These are phyloP conservation scores for Drosophila peninsularis DNA, from an alignment of 2,888 invertebrate species.

Conservation along the genomic window DNA sequence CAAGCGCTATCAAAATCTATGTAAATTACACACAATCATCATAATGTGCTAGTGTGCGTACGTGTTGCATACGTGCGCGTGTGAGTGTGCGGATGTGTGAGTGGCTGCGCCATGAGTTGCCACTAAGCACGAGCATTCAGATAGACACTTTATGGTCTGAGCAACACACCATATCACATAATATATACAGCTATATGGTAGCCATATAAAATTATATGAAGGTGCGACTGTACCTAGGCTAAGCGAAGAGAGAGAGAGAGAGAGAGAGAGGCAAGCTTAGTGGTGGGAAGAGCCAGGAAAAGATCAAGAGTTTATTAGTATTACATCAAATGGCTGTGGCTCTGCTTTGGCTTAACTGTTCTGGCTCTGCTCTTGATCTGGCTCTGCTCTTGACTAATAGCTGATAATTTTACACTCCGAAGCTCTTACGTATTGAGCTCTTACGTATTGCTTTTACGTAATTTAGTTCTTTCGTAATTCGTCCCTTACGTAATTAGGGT, in stretches of 20 bases:
- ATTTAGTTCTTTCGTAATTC: too few relatives aligned
- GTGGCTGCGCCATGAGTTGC: conserved; percentile 51
- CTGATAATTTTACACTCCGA: too few relatives aligned
- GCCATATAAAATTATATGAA: not conserved
- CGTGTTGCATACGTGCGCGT: conserved; percentile 27
- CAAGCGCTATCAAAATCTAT: conserved; percentile 68
- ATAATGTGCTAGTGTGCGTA: conserved; percentile 47
- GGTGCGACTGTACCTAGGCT: conserved; percentile 4
- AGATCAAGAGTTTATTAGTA: not conserved
- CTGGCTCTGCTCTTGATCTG: too few relatives aligned
- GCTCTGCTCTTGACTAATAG: too few relatives aligned
- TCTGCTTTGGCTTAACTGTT: too few relatives aligned
- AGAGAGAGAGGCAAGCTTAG: not conserved
- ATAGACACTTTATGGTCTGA: conserved; percentile 59
- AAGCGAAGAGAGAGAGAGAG: too few relatives aligned
- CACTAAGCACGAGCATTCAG: conserved; percentile 54
- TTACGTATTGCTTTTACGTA: too few relatives aligned
- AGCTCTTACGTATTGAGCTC: too few relatives aligned
- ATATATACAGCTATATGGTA: conserved; percentile 3
- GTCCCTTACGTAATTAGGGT: too few relatives aligned
- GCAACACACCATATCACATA: conserved; percentile 43
- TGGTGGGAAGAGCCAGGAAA: not conserved
- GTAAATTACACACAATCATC: conserved; percentile 77
- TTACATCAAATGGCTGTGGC: too few relatives aligned
- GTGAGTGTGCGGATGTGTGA: conserved; percentile 24